These are phyloP conservation scores for Drosophila bipectinata DNA, from an alignment of 1,140 invertebrate species.

Conservation along the genomic window DNA sequence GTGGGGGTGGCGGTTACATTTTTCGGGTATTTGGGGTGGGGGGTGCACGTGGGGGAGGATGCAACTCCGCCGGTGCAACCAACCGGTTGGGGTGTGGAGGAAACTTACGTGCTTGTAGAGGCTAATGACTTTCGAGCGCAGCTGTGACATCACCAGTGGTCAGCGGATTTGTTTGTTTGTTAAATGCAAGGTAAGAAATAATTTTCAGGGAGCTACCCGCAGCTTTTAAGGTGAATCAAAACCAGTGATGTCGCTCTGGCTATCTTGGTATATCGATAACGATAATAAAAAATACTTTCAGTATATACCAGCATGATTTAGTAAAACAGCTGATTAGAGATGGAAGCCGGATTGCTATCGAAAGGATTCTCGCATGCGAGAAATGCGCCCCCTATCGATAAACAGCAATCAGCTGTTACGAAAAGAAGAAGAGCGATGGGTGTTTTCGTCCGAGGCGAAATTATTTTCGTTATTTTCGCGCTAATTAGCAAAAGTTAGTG, in stretches of 20 bases:
- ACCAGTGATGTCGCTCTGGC: conserved; percentile 29
- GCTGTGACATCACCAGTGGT: conserved; percentile 75
- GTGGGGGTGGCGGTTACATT: conserved; percentile 14
- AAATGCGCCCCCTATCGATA: not conserved
- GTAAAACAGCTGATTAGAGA: too few relatives aligned
- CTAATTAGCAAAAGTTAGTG: conserved; percentile 43
- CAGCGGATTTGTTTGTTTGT: conserved; percentile 32
- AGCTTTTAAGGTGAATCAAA: conserved; percentile 29
- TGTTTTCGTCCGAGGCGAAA: conserved; percentile 63
- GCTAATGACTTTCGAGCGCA: conserved; percentile 82
- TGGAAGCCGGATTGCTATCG: too few relatives aligned
- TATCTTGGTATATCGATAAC: too few relatives aligned
- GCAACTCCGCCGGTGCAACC: conserved; percentile 1
- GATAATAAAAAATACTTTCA: too few relatives aligned
- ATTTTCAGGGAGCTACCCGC: conserved; percentile 6
- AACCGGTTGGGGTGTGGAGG: not conserved
- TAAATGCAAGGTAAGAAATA: conserved; percentile 44
- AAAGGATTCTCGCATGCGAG: too few relatives aligned
- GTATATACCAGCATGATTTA: too few relatives aligned
- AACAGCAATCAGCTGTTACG: conserved; percentile 82
- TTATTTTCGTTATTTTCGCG: conserved; percentile 61
- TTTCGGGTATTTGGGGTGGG: conserved; percentile 16
- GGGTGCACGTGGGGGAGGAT: conserved; percentile 12
- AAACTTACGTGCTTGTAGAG: conserved; percentile 81
- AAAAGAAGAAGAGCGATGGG: conserved; percentile 44